Percentiles rank a stretch among this genome's conserved stretches.
Evolutionary conservation across 92 coral and sea anemone species (phyloP).

Genomic region (Metridium senile): DNA sequence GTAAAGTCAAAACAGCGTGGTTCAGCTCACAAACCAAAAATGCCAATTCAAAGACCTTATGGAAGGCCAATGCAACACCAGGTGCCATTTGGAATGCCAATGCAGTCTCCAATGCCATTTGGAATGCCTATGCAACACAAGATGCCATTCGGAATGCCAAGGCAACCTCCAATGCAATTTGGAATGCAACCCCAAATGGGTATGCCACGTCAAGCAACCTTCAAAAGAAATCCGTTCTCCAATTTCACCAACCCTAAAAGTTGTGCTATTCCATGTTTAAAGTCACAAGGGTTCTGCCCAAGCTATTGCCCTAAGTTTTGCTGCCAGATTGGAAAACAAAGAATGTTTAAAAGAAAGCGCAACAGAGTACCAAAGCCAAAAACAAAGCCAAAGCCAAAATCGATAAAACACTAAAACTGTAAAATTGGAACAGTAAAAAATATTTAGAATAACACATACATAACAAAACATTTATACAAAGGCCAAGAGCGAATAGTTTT

Average conservation of each 20-base stretch:
- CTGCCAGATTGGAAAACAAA: slow-evolving; percentile 30
- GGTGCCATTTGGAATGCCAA: background rate
- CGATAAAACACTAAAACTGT: background rate
- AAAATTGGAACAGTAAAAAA: background rate
- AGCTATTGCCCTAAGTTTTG: slow-evolving; percentile 66
- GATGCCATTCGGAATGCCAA: background rate
- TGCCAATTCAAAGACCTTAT: slow-evolving; percentile 11
- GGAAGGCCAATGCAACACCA: slow-evolving; percentile 6
- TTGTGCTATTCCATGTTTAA: slow-evolving; percentile 53
- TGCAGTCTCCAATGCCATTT: slow-evolving; percentile 17
- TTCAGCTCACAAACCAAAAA: background rate
- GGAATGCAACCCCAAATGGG: slow-evolving; percentile 24
- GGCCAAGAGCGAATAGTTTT: no score
- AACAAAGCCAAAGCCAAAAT: slow-evolving; percentile 2
- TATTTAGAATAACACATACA: background rate
- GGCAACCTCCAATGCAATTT: slow-evolving; percentile 10
- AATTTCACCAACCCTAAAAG: slow-evolving; percentile 8
- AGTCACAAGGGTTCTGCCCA: slow-evolving; percentile 56
- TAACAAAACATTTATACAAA: no score
- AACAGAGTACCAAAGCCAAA: slow-evolving; percentile 13
- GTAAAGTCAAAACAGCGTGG: background rate
- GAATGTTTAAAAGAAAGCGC: slow-evolving; percentile 10
- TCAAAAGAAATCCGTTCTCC: slow-evolving; percentile 18
- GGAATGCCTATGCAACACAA: slow-evolving; percentile 6
- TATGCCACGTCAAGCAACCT: slow-evolving; percentile 8